Evolutionary conservation across 2,888 invertebrate species (phyloP), one percentile per base, ranked within the genome.

Genomic region (Amphipoea oculea): DNA sequence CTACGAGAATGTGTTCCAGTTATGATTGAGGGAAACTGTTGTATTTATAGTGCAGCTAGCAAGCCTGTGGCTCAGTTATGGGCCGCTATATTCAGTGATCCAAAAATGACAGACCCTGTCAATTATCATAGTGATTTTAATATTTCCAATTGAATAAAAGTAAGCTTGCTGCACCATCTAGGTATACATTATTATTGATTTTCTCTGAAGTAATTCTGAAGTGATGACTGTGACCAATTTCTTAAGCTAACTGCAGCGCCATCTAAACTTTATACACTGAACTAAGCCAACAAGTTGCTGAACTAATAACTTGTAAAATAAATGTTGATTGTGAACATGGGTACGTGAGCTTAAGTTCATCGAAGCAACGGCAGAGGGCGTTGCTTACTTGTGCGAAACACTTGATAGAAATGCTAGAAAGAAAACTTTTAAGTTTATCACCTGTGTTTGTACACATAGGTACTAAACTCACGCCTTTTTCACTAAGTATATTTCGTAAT

Each of bases 321-420:
- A 66, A 51, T 65, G 76, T 42, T 45, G 48, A 57, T 42, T 60
- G 63, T 14, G 48, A 36, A n/a, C n/a, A 51, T 67, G 20, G n/a
- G 4, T 68, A 57, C 57, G 6, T 36, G 2, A 40, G 29, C 14
- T 4, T 42, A 4, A 42, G 65, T 73, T 72, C 29, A 0, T 40
- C 9, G 4, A 48, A 48, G 23, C 23, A 1, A 36, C n/a, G 14
- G 4, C 2, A 85, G 83, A 84, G 60, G 81, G 83, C 85, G 81
- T 29, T 81, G 42, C 42, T 42, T 73, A 40, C 11, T 11, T 0
- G 5, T 54, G n/a, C 11, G 9, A 4, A 63, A 23, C 0, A 23
- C 5, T 23, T 12, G 17, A 4, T 36, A 6, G 12, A 1, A 63
- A 12, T 7, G 17, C 1, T 36, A 17, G 42, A 51, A 54, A 40